Conservation (phyloP, 1,140 invertebrate species). For the Delia radicum region DNA sequence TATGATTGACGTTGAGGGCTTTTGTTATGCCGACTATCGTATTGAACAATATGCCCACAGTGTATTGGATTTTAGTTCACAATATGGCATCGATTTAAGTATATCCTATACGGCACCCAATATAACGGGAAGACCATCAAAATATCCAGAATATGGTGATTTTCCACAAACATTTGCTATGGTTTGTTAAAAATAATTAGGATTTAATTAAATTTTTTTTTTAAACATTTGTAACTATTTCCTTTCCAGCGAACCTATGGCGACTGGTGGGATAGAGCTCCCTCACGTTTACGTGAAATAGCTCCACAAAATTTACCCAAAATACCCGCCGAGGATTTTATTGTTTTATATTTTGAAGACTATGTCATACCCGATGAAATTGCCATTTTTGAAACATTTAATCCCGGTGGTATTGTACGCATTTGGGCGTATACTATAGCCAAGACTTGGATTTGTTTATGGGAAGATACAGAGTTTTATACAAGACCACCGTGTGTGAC, state of each 20-base stretch:
- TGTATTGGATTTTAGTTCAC: conserved; percentile 82
- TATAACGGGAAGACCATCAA: conserved; percentile 76
- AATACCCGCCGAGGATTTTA: conserved; percentile 78
- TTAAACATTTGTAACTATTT: background rate
- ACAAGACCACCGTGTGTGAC: conserved; percentile 32
- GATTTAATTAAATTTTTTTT: background rate
- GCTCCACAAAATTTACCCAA: conserved; percentile 71
- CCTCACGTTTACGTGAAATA: conserved; percentile 69
- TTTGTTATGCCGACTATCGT: conserved; percentile 32
- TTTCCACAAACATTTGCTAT: conserved; percentile 86
- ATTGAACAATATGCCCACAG: conserved; percentile 68
- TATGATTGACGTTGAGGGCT: conserved; percentile 31
- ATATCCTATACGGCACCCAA: conserved; percentile 87
- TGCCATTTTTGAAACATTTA: conserved; percentile 85
- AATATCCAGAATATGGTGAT: conserved; percentile 86
- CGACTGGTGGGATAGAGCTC: conserved; percentile 81
- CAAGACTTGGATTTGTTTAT: conserved; percentile 71
- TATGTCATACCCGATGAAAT: conserved; percentile 76
- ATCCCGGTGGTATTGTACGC: conserved; percentile 81
- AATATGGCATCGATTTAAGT: conserved; percentile 84
- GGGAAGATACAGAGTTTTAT: conserved; percentile 65
- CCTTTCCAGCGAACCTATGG: conserved; percentile 80
- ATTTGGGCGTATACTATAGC: conserved; percentile 70
- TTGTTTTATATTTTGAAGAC: conserved; percentile 74
- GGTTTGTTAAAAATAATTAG: conserved; percentile 60